Base-by-base conservation (phyloP, 2,797 vertebrate genomes). In the Sebastes variabilis region DNA sequence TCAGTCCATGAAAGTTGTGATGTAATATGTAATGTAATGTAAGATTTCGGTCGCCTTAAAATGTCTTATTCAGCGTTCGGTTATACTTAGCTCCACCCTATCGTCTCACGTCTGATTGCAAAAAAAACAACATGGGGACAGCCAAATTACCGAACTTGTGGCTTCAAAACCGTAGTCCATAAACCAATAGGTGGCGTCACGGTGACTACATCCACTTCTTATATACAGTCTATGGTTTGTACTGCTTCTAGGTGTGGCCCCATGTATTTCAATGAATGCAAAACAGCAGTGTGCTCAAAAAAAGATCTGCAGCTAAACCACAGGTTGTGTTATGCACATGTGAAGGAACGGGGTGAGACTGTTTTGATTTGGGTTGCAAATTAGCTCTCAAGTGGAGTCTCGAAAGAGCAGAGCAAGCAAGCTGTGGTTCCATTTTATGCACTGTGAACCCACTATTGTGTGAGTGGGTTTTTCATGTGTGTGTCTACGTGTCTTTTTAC, bases 351-450 rank as follows among this genome's bases (percentile, higher is more conserved):
- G 27, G 32, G 34, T 46, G 32, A 75, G 70, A 66, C 30, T 24
- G n/a, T 72, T 42, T 36, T 64, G 55, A 52, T 81, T 64, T 73
- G 61, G 32, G 52, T 82, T 87, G 85, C 70, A 85, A 88, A 87
- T 90, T 32, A 82, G 71, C 61, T 81, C 52, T 11, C 58, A 70
- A 83, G 70, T 59, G 54, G 29, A 77, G 76, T 54, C 65, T 72
- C 24, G 0, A 74, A 76, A 34, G 84, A 60, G 52, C 25, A n/a
- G 25, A 83, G 62, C 64, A 46, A 54, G 66, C 30, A 22, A 59
- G 75, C 69, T 65, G 69, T 18, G 46, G 56, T 71, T 67, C 54
- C 72, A 65, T 68, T 69, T 70, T 25, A 76, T 72, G 66, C 25
- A 27, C 80, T 5, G 42, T 68, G 20, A 79, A 70, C 25, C 32